Percentiles rank a stretch among this genome's conserved stretches.
Conservation (phyloP, 2,113 vertebrate genomes). For the Python bivittatus region DNA sequence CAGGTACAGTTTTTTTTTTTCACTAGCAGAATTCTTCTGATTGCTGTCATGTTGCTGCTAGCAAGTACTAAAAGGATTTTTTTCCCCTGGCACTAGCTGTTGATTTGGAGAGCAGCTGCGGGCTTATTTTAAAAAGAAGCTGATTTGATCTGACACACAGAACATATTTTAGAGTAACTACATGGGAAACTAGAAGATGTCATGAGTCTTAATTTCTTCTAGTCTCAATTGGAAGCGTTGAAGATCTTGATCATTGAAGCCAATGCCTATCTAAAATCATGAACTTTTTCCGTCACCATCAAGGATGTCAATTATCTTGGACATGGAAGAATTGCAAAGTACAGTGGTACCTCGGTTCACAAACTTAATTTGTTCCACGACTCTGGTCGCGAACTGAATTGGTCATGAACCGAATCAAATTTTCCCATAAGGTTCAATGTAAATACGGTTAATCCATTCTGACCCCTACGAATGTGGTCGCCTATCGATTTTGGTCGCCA, state of each 20-base stretch:
- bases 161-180: background rate
- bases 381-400: too few species aligned
- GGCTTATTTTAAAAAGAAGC: slow-evolving; percentile 32
- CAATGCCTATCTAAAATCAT: background rate
- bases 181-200: background rate
- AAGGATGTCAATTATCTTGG: background rate
- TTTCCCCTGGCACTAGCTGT: slow-evolving; percentile 31
- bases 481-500: too few species aligned
- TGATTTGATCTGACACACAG: background rate
- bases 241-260: background rate
- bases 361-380: too few species aligned
- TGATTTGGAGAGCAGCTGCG: slow-evolving; percentile 45
- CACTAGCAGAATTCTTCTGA: slow-evolving; percentile 25
- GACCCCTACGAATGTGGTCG: too few species aligned
- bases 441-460: too few species aligned
- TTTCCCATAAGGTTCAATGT: too few species aligned
- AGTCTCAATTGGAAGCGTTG: background rate
- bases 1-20: slow-evolving; percentile 13
- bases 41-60: slow-evolving; percentile 35
- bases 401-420: too few species aligned
- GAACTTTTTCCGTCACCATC: too few species aligned
- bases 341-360: too few species aligned
- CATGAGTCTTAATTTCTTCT: background rate
- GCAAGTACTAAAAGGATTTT: slow-evolving; percentile 33
- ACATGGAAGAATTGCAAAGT: background rate